Evolutionary conservation across 2,888 invertebrate genomes (phyloP), one percentile per base, ranked within the genome.

Genomic region (Pteria penguin): DNA sequence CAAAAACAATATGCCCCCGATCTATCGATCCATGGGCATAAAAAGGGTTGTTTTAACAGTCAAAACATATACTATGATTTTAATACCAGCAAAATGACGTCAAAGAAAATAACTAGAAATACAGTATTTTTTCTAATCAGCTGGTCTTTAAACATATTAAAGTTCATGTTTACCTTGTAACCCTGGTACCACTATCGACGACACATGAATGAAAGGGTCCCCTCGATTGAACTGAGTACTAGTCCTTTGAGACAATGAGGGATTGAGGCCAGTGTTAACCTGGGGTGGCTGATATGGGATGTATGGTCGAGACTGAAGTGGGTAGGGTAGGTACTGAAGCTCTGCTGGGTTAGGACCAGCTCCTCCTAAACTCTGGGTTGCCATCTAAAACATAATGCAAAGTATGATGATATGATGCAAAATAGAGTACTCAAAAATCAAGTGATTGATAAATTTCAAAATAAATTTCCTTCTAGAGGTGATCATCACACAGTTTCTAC

Each of bases 101-200:
- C n/a, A n/a, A n/a, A n/a, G n/a, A n/a, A n/a, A n/a, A n/a, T n/a
- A n/a, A n/a, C n/a, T n/a, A n/a, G n/a, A n/a, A n/a, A n/a, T n/a
- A n/a, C n/a, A n/a, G n/a, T n/a, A n/a, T n/a, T n/a, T n/a, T n/a
- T n/a, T n/a, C n/a, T n/a, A n/a, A n/a, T n/a, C n/a, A n/a, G n/a
- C n/a, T n/a, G n/a, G n/a, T n/a, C n/a, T n/a, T n/a, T n/a, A n/a
- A n/a, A n/a, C n/a, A n/a, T n/a, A n/a, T n/a, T n/a, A n/a, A n/a
- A n/a, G n/a, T n/a, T n/a, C n/a, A n/a, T n/a, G n/a, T n/a, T 45
- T 78, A 91, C 91, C 95, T 94, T 97, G 97, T 90, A 97, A 96
- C 33, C 92, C 92, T 88, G 97, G 97, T 92, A 97, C 97, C 71
- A 98, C 94, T 88, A 98, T 96, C 63, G 97, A 97, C n/a, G 97